Conservation (phyloP, 2,888 invertebrate genomes). For the Osmoderma eremita region DNA sequence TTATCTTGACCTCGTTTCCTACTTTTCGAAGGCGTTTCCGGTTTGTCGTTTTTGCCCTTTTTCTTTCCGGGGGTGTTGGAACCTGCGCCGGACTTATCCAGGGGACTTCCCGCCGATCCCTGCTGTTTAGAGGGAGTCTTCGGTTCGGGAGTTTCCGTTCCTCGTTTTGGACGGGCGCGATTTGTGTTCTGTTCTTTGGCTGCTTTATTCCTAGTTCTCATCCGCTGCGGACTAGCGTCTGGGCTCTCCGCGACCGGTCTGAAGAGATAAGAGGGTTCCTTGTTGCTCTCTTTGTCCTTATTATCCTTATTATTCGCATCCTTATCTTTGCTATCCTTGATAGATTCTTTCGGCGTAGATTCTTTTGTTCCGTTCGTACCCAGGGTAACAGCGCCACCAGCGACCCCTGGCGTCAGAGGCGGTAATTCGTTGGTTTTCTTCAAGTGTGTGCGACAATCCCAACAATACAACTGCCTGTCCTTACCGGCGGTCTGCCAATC, state of each 20-base stretch:
- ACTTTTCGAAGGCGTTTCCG: conserved; percentile 68
- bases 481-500: conserved; percentile 80
- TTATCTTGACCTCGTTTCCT: conserved; percentile 66
- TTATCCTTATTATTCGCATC: conserved; percentile 40
- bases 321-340: conserved; percentile 43
- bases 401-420: conserved; percentile 64
- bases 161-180: conserved; percentile 69
- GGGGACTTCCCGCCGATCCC: conserved; percentile 50
- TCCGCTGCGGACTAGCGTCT: conserved; percentile 87
- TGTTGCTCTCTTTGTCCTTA: conserved; percentile 44
- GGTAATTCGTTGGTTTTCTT: conserved; percentile 83
- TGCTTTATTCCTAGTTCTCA: conserved; percentile 86
- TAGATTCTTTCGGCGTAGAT: conserved; percentile 42
- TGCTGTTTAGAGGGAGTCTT: conserved; percentile 67
- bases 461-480: conserved; percentile 76
- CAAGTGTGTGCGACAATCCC: conserved; percentile 78
- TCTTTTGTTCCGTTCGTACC: conserved; percentile 44
- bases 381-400: conserved; percentile 47
- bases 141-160: conserved; percentile 68
- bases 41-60: conserved; percentile 61
- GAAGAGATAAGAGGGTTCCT: conserved; percentile 50
- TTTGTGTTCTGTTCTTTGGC: conserved; percentile 76
- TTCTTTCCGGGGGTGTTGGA: conserved; percentile 61
- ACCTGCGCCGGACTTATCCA: conserved; percentile 49
- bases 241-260: conserved; percentile 67